These are phyloP conservation scores for Heptranchias perlo DNA, from an alignment of 2,113 vertebrate species.

Conservation along the genomic window DNA sequence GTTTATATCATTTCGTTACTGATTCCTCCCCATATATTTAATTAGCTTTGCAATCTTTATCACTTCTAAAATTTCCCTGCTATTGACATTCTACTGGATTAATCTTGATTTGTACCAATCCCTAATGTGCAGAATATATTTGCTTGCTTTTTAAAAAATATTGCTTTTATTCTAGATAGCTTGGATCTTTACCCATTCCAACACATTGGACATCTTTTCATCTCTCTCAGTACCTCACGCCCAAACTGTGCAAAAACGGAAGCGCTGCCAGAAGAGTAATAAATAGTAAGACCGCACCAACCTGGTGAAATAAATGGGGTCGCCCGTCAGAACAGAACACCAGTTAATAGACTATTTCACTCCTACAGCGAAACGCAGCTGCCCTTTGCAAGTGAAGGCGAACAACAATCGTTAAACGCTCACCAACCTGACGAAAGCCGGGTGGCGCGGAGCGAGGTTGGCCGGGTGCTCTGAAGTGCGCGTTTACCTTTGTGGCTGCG, in stretches of 20 bases:
- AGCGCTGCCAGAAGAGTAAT: background rate
- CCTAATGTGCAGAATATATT: background rate
- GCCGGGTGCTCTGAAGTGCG: too few relatives aligned
- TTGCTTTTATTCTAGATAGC: background rate
- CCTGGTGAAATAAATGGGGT: background rate
- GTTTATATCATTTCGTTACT: background rate
- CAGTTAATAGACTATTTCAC: background rate
- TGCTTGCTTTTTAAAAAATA: background rate
- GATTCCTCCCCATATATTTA: background rate
- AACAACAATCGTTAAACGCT: background rate
- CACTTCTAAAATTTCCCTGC: too few relatives aligned
- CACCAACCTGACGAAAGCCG: background rate
- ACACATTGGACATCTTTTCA: background rate
- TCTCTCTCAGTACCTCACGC: background rate
- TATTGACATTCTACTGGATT: background rate
- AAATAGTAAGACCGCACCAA: constrained; percentile 24
- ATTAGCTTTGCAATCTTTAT: background rate
- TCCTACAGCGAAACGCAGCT: background rate
- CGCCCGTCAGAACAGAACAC: background rate
- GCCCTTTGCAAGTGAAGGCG: background rate
- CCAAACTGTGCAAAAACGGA: background rate
- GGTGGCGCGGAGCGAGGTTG: background rate
- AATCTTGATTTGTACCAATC: background rate
- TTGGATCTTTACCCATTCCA: background rate
- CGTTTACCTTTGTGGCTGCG: background rate